These are phyloP conservation scores for Andrena cerasifolii DNA, from an alignment of 1,140 invertebrate genomes.

Conservation along the genomic window DNA sequence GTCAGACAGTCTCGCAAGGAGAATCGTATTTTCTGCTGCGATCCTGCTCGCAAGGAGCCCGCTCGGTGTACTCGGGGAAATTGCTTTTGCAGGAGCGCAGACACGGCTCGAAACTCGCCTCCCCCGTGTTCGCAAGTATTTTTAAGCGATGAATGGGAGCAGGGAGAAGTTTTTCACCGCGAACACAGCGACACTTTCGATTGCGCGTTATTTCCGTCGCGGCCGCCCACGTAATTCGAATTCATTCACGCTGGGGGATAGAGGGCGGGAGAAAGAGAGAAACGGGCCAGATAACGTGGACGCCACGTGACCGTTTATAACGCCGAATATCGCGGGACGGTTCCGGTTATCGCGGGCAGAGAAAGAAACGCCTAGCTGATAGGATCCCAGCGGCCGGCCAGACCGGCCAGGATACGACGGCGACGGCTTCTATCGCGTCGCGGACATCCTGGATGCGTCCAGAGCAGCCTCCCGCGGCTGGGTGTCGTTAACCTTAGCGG, in stretches of 20 bases:
- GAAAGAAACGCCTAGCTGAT: constrained; percentile 45
- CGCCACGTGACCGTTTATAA: constrained; percentile 30
- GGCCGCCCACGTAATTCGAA: constrained; percentile 43
- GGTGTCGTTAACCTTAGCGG: constrained; percentile 71
- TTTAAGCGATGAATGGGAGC: too few relatives aligned
- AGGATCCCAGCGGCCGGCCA: constrained; percentile 37
- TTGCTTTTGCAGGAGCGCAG: too few relatives aligned
- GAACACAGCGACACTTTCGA: background rate
- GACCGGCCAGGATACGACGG: constrained; percentile 63
- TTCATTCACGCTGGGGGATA: constrained; percentile 12
- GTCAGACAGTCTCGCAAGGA: constrained; percentile 15
- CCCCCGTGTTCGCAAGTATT: too few relatives aligned
- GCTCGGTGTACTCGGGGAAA: too few relatives aligned
- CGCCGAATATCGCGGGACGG: constrained; percentile 48
- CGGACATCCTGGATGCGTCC: constrained; percentile 71
- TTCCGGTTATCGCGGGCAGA: constrained; percentile 28
- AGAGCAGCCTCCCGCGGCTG: constrained; percentile 53
- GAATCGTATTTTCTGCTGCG: background rate
- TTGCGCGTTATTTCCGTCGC: constrained; percentile 26
- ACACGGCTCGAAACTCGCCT: too few relatives aligned
- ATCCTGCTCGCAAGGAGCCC: background rate
- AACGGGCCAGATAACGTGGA: constrained; percentile 12
- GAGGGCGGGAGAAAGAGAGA: background rate
- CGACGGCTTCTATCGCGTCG: constrained; percentile 66
- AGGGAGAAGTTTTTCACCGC: too few relatives aligned